These are phyloP conservation scores for Temnothorax rugatulus DNA, from an alignment of 2,888 invertebrate genomes.

Conservation along the genomic window DNA sequence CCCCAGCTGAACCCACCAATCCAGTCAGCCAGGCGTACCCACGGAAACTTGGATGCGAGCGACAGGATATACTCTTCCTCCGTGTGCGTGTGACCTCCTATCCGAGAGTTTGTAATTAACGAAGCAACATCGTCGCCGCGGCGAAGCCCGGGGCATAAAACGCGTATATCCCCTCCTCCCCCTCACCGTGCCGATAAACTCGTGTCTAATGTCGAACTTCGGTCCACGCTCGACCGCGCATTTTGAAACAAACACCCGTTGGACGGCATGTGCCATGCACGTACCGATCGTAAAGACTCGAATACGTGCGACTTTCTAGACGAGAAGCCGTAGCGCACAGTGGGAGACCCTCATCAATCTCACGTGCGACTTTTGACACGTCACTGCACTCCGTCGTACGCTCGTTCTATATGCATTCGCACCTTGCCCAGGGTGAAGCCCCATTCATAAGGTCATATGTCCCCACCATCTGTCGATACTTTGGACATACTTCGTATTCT, in stretches of 20 bases:
- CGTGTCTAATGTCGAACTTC: slow-evolving; percentile 45
- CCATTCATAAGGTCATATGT: slow-evolving; percentile 34
- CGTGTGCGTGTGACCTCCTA: slow-evolving; percentile 47
- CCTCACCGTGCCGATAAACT: slow-evolving; percentile 6
- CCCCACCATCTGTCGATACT: slow-evolving; percentile 35
- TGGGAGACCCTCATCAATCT: slow-evolving; percentile 76
- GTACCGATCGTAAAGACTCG: slow-evolving; percentile 41
- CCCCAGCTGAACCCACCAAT: slow-evolving; percentile 17
- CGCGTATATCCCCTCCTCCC: background rate
- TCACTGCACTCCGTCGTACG: slow-evolving; percentile 73
- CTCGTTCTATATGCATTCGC: slow-evolving; percentile 28
- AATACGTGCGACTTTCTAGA: slow-evolving; percentile 41
- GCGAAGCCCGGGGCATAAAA: slow-evolving; percentile 40
- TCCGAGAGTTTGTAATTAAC: slow-evolving; percentile 52
- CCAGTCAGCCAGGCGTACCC: slow-evolving; percentile 15
- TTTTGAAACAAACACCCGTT: slow-evolving; percentile 39
- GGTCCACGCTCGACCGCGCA: slow-evolving; percentile 33
- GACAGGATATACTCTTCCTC: slow-evolving; percentile 19
- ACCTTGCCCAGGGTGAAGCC: background rate
- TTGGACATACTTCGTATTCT: background rate
- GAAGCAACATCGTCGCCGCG: slow-evolving; percentile 40
- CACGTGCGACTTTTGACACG: slow-evolving; percentile 75
- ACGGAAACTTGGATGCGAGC: slow-evolving; percentile 35
- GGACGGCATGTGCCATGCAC: slow-evolving; percentile 24
- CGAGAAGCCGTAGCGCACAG: slow-evolving; percentile 14